Evolutionary conservation across 2,113 vertebrate species (phyloP).

Genomic region (Ameiurus melas): DNA sequence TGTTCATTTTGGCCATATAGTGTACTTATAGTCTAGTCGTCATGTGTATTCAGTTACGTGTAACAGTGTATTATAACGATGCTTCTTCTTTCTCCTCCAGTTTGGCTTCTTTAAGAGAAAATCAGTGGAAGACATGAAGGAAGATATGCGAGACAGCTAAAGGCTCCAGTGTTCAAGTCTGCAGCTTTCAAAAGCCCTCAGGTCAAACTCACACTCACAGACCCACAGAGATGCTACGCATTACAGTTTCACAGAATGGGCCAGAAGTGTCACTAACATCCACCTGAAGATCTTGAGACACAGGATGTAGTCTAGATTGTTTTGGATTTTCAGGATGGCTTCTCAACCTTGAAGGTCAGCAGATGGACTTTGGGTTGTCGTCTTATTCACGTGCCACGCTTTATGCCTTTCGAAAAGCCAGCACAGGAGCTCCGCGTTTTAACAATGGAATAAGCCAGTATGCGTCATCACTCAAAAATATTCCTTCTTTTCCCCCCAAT

Average conservation of each 20-base stretch:
- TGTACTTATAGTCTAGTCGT: neutral
- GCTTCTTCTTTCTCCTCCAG: conserved; percentile 55
- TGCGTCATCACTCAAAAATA: neutral
- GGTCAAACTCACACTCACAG: conserved; percentile 30
- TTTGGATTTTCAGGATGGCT: conserved; percentile 13
- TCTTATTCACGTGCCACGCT: neutral
- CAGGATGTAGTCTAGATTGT: conserved; percentile 3
- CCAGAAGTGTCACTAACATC: neutral
- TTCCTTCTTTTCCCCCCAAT: neutral
- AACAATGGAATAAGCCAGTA: neutral
- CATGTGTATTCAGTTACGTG: neutral
- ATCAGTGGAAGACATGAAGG: conserved; percentile 71
- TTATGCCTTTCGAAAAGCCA: neutral
- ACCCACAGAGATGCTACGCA: neutral
- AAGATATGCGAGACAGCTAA: conserved; percentile 67
- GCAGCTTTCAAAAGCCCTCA: conserved; percentile 29
- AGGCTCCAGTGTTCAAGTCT: neutral
- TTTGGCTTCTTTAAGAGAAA: conserved; percentile 79
- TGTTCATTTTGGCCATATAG: neutral
- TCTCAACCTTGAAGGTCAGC: neutral
- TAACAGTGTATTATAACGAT: conserved; percentile 21
- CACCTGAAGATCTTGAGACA: neutral
- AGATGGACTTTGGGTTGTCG: neutral
- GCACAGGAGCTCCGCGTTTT: neutral
- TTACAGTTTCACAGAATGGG: conserved; percentile 7